Conservation (phyloP, 2,113 vertebrate species). For the Puntigrus tetrazona region DNA sequence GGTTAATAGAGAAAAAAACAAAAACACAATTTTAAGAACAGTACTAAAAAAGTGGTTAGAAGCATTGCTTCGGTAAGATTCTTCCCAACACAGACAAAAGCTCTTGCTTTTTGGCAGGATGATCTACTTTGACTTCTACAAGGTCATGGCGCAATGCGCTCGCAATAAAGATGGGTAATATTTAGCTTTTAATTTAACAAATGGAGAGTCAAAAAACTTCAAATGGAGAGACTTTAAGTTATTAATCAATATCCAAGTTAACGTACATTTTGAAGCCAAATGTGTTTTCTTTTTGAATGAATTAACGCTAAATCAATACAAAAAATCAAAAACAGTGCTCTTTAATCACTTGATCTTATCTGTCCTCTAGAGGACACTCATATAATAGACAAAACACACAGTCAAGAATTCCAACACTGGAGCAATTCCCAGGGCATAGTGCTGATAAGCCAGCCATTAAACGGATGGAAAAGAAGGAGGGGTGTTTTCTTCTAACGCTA, state of each 20-base stretch:
- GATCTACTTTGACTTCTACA: conserved; percentile 32
- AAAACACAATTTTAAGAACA: not conserved
- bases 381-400: conserved; percentile 35
- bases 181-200: conserved; percentile 9
- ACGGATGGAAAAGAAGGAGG: conserved; percentile 36
- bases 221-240: not conserved
- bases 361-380: conserved; percentile 37
- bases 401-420: conserved; percentile 18
- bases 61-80: not conserved
- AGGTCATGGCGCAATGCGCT: conserved; percentile 30
- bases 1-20: not conserved
- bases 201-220: not conserved
- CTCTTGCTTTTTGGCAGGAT: not conserved
- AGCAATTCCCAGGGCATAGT: conserved; percentile 34
- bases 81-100: not conserved
- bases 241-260: too few species aligned
- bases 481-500: too few species aligned
- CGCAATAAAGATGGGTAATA: not conserved
- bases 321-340: conserved; percentile 43
- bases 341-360: conserved; percentile 23
- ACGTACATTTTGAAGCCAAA: too few species aligned
- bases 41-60: not conserved
- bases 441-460: conserved; percentile 52
- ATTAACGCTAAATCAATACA: not conserved
- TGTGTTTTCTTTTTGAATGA: not conserved